Percentiles rank a stretch among this genome's conserved stretches.
phyloP scores from a whole-genome alignment of 2,888 invertebrate genomes.

The Torymus aiolomorphi region DNA sequence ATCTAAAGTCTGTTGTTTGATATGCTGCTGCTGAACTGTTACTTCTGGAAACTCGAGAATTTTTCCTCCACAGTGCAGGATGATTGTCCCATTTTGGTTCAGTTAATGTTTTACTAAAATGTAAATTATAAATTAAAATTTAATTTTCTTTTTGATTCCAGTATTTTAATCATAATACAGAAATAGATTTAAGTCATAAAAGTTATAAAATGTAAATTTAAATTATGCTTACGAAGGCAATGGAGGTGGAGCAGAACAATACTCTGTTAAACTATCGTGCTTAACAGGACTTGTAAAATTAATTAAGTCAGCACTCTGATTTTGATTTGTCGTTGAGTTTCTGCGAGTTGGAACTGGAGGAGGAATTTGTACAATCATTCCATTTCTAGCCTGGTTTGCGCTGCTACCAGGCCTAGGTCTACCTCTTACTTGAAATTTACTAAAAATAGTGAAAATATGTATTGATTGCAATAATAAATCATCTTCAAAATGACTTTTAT shows the following conservation, averaged over 20 bases:
- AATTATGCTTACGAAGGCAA: slow-evolving; percentile 67
- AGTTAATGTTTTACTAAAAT: slow-evolving; percentile 66
- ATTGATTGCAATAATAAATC: not conserved
- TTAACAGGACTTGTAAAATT: slow-evolving; percentile 74
- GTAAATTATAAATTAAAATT: slow-evolving; percentile 17
- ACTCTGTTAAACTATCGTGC: slow-evolving; percentile 69
- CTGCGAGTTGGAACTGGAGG: slow-evolving; percentile 73
- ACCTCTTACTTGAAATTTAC: slow-evolving; percentile 76
- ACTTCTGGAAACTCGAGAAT: slow-evolving; percentile 71
- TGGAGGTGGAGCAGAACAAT: slow-evolving; percentile 68
- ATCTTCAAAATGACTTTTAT: too few relatives aligned
- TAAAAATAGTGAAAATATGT: slow-evolving; percentile 51
- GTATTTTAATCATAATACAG: too few relatives aligned
- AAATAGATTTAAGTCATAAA: too few relatives aligned
- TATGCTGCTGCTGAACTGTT: slow-evolving; percentile 72
- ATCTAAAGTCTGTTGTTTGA: slow-evolving; percentile 71
- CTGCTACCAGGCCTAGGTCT: slow-evolving; percentile 80
- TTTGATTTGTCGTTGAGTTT: slow-evolving; percentile 70
- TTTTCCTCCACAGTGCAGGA: slow-evolving; percentile 69
- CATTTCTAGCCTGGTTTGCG: slow-evolving; percentile 73
- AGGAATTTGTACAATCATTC: slow-evolving; percentile 76
- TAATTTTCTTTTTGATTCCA: too few relatives aligned
- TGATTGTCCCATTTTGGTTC: slow-evolving; percentile 74
- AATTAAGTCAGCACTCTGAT: slow-evolving; percentile 69
- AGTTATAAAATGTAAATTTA: slow-evolving; percentile 1